A percentile compares a stretch with the other conserved stretches of the same genome.
Evolutionary conservation across 2,888 invertebrate species (phyloP).

Genomic region (Nezara viridula): DNA sequence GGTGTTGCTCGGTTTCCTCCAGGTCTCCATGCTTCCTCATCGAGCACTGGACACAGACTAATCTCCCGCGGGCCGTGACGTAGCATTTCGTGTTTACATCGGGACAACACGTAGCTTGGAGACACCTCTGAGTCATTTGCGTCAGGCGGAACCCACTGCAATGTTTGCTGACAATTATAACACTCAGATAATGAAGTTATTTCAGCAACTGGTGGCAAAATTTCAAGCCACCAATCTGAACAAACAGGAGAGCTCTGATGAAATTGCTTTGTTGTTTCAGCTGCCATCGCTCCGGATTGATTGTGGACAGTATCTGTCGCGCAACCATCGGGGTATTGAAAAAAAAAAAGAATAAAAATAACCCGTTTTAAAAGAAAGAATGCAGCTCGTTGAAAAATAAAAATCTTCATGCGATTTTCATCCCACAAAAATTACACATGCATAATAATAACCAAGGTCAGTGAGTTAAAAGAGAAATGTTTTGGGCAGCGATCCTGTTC

Average conservation of each 20-base stretch:
- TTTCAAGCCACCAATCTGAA: slow-evolving; percentile 11
- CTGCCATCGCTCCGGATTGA: neutral
- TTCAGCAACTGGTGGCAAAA: neutral
- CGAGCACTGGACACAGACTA: slow-evolving; percentile 41
- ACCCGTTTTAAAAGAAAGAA: too few relatives aligned
- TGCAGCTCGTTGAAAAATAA: too few relatives aligned
- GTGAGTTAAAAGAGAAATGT: too few relatives aligned
- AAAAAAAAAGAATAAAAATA: neutral
- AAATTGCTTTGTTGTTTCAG: neutral
- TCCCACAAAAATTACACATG: too few relatives aligned
- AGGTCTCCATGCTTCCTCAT: neutral
- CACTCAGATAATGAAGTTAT: neutral
- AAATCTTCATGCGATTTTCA: too few relatives aligned
- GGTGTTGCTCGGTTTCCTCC: neutral
- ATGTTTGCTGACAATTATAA: neutral
- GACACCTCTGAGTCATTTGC: slow-evolving; percentile 18
- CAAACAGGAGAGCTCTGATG: slow-evolving; percentile 31
- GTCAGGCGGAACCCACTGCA: neutral
- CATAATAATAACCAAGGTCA: too few relatives aligned
- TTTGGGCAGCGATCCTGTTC: too few relatives aligned
- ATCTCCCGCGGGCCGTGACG: neutral
- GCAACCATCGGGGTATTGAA: neutral
- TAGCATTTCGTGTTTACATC: neutral
- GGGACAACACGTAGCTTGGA: neutral
- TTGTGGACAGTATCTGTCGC: neutral